phyloP scores from a whole-genome alignment of 2,797 vertebrate species.

The Potorous gilbertii region DNA sequence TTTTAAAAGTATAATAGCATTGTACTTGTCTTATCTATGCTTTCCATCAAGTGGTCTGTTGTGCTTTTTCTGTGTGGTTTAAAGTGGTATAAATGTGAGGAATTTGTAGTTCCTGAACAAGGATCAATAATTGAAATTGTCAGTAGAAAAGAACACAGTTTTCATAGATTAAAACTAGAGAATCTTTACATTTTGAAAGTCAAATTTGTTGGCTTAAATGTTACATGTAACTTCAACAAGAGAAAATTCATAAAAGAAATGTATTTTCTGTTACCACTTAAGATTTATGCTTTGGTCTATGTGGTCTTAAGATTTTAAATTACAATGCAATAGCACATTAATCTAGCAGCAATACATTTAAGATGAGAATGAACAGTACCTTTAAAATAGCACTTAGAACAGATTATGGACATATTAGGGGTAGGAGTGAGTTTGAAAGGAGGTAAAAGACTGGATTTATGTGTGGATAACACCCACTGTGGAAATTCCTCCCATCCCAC shows the following conservation, averaged over 20 bases:
- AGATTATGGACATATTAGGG: background rate
- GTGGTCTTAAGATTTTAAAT: background rate
- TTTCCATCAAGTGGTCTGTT: background rate
- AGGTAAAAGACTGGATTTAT: background rate
- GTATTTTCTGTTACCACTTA: background rate
- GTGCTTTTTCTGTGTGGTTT: background rate
- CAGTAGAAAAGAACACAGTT: background rate
- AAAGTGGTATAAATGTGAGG: background rate
- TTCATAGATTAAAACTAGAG: background rate
- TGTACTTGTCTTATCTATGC: background rate
- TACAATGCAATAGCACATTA: background rate
- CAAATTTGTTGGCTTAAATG: background rate
- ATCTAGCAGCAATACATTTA: background rate
- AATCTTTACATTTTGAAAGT: background rate
- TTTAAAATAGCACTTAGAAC: background rate
- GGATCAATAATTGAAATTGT: background rate
- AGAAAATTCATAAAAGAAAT: background rate
- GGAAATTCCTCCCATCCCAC: background rate
- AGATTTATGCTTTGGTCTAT: background rate
- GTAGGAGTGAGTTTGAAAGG: background rate
- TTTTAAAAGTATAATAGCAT: background rate
- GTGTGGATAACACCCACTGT: background rate
- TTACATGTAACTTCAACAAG: background rate
- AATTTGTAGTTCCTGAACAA: background rate
- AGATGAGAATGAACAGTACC: background rate